Evolutionary conservation across 2,113 vertebrate genomes (phyloP).

Genomic region (Murina feae): DNA sequence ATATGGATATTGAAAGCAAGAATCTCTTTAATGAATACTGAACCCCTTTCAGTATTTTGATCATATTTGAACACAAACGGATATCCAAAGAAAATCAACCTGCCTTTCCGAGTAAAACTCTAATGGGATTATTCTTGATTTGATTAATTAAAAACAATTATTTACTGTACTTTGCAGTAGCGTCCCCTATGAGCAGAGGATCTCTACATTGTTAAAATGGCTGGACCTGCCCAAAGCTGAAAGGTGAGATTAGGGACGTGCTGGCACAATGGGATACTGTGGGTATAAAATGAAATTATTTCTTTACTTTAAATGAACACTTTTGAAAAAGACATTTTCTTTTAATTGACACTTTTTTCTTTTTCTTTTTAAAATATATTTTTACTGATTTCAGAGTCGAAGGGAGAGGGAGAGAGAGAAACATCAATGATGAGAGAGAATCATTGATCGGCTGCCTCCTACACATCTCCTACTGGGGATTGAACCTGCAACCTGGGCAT

Average conservation of each 20-base stretch:
- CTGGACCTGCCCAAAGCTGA: slow-evolving; percentile 77
- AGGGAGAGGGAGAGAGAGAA: too few relatives aligned
- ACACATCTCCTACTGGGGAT: too few relatives aligned
- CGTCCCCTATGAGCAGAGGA: slow-evolving; percentile 72
- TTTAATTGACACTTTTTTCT: neutral
- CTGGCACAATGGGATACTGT: neutral
- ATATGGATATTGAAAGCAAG: neutral
- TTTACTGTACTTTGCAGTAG: slow-evolving; percentile 62
- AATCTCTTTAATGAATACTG: neutral
- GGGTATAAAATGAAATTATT: neutral
- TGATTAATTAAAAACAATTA: neutral
- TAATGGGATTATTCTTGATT: neutral
- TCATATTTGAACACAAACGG: neutral
- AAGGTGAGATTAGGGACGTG: slow-evolving; percentile 72
- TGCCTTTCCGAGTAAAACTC: neutral
- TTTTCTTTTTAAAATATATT: too few relatives aligned
- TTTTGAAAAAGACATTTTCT: neutral
- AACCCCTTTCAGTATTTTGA: neutral
- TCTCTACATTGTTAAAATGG: slow-evolving; percentile 80
- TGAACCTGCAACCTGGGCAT: too few relatives aligned
- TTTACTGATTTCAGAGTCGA: too few relatives aligned
- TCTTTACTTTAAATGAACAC: neutral
- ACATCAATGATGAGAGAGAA: too few relatives aligned
- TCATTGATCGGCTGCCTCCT: too few relatives aligned
- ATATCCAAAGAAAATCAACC: neutral